Evolutionary conservation across 2,797 vertebrate genomes (phyloP).

Genomic region (Pipistrellus pygmaeus): DNA sequence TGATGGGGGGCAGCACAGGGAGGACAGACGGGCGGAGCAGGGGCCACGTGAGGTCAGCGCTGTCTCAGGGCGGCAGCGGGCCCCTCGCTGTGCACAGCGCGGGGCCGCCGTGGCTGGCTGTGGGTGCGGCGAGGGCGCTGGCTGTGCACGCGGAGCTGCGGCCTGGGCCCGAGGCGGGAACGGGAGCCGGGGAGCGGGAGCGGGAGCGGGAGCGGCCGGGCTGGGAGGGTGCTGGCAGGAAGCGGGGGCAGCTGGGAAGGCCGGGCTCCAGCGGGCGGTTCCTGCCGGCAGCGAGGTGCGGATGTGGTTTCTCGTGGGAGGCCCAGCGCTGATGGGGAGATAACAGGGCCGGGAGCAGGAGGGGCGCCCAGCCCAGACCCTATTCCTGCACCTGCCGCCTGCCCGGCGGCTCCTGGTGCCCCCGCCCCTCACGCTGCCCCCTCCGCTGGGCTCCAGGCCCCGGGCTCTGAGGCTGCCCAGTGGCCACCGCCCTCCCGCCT

Average conservation of each 20-base stretch:
- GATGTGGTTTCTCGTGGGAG: slow-evolving; percentile 82
- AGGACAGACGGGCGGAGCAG: not conserved
- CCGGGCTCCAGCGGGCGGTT: slow-evolving; percentile 24
- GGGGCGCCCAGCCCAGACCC: not conserved
- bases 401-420: too few relatives aligned
- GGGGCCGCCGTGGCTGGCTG: fast-evolving
- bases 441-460: not conserved
- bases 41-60: fast-evolving
- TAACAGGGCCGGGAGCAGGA: slow-evolving; percentile 51
- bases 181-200: too few relatives aligned
- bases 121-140: not conserved
- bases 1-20: fast-evolving
- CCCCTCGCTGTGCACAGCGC: fast-evolving
- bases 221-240: slow-evolving; percentile 17
- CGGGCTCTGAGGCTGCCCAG: fast-evolving
- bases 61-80: fast-evolving
- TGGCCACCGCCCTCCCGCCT: fast-evolving
- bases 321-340: slow-evolving; percentile 76
- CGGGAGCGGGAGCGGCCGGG: not conserved
- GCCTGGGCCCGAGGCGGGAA: too few relatives aligned
- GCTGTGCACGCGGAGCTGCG: fast-evolving
- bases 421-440: too few relatives aligned
- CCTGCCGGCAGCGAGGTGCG: slow-evolving; percentile 66
- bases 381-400: not conserved
- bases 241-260: slow-evolving; percentile 70